These are phyloP conservation scores for Drosophila colorata DNA, from an alignment of 2,888 invertebrate genomes.

Conservation along the genomic window DNA sequence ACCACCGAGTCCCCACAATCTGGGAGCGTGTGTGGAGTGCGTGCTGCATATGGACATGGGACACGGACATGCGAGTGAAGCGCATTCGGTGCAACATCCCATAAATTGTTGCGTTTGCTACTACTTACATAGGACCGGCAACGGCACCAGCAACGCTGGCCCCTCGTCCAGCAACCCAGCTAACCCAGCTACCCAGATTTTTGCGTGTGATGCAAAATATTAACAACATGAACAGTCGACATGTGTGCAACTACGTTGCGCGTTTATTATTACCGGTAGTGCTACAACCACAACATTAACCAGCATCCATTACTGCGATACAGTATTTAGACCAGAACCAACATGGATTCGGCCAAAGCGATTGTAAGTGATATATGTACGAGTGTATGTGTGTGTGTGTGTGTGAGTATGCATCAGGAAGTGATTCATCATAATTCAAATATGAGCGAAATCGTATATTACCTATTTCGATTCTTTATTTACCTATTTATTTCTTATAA, in stretches of 20 bases:
- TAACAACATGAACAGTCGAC: constrained; percentile 78
- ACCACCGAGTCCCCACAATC: constrained; percentile 30
- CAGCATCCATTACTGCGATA: constrained; percentile 32
- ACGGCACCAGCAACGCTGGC: too few relatives aligned
- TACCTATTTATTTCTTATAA: background rate
- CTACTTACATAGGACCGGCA: constrained; percentile 35
- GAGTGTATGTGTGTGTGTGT: background rate
- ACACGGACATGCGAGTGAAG: constrained; percentile 70
- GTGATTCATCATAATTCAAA: constrained; percentile 25
- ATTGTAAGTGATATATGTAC: constrained; percentile 24
- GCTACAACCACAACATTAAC: constrained; percentile 20
- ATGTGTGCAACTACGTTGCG: constrained; percentile 68
- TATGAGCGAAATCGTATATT: constrained; percentile 6
- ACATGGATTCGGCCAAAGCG: constrained; percentile 16
- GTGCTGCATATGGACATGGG: constrained; percentile 64
- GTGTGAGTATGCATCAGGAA: constrained; percentile 17
- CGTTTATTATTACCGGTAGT: constrained; percentile 51
- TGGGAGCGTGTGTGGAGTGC: constrained; percentile 65
- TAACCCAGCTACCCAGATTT: constrained; percentile 53
- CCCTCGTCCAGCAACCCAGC: constrained; percentile 9
- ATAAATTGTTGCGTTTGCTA: constrained; percentile 71
- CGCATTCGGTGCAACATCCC: constrained; percentile 67
- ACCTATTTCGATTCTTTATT: background rate
- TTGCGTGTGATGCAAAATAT: constrained; percentile 75
- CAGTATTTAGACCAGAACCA: constrained; percentile 37